These are phyloP conservation scores for Staurois parvus DNA, from an alignment of 2,797 vertebrate genomes.

Conservation along the genomic window DNA sequence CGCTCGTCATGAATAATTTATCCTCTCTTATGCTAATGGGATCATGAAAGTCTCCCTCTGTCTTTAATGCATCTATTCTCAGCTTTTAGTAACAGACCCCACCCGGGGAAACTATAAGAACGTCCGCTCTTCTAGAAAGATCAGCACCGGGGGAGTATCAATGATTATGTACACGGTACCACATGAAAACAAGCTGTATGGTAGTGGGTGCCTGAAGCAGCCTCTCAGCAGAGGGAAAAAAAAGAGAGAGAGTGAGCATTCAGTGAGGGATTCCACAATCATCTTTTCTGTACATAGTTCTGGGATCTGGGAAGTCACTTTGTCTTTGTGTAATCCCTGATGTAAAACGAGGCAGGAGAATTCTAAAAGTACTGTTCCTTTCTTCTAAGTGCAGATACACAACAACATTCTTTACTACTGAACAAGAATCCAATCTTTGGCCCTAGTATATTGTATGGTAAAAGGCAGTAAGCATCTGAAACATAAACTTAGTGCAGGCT, in stretches of 20 bases:
- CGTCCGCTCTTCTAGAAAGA: constrained; percentile 78
- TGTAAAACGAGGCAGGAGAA: constrained; percentile 21
- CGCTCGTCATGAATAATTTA: constrained; percentile 99
- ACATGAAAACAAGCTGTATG: not conserved
- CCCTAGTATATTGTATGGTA: not conserved
- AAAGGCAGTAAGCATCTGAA: not conserved
- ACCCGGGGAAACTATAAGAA: constrained; percentile 86
- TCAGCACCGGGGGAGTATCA: constrained; percentile 71
- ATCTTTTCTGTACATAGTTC: constrained; percentile 15
- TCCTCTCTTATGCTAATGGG: constrained; percentile 99
- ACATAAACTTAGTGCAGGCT: no score
- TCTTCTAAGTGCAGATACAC: not conserved
- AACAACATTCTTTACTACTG: not conserved
- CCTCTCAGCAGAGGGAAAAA: constrained; percentile 31
- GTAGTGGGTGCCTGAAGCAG: constrained; percentile 7
- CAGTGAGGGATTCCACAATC: not conserved
- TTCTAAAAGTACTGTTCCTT: constrained; percentile 4
- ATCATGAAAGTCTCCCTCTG: constrained; percentile 98
- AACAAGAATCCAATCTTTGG: not conserved
- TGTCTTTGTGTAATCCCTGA: not conserved
- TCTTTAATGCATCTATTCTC: constrained; percentile 92
- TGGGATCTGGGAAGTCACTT: not conserved
- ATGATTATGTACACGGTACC: constrained; percentile 67
- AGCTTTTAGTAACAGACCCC: constrained; percentile 93
- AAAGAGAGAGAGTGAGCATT: not conserved